These are phyloP conservation scores for Pteruthius melanotis DNA, from an alignment of 2,113 vertebrate genomes.

Conservation along the genomic window DNA sequence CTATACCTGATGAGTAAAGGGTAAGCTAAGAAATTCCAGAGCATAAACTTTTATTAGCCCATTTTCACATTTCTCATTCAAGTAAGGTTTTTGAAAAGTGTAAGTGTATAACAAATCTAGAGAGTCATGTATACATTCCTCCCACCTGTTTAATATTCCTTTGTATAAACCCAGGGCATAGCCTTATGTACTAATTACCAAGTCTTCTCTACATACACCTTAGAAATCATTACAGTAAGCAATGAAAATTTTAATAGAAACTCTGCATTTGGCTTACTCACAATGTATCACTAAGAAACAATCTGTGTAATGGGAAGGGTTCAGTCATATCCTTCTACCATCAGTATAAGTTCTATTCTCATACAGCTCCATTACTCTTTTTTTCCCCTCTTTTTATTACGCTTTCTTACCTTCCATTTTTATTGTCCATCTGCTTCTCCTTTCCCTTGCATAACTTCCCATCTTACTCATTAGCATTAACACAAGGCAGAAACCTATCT, in stretches of 20 bases:
- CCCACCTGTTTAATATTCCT: neutral
- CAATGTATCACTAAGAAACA: neutral
- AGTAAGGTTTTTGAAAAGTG: neutral
- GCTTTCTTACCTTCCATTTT: neutral
- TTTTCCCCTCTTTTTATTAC: neutral
- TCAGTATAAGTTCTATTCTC: neutral
- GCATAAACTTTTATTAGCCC: neutral
- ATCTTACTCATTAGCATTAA: neutral
- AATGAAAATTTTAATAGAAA: neutral
- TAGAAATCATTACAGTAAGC: neutral
- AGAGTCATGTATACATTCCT: neutral
- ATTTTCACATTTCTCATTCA: neutral
- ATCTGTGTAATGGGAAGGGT: neutral
- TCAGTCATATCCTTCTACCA: neutral
- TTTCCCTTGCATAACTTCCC: neutral
- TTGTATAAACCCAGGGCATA: neutral
- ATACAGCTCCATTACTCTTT: neutral
- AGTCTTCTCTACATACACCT: neutral
- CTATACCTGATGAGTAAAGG: neutral
- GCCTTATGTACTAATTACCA: neutral
- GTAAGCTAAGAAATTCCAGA: neutral
- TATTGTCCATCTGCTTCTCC: neutral
- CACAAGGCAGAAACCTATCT: neutral
- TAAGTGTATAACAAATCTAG: neutral
- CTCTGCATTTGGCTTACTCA: neutral